Percentiles rank a stretch among this genome's conserved stretches.
phyloP scores from a whole-genome alignment of 1,140 invertebrate genomes.

The Chrysomallon squamiferum region DNA sequence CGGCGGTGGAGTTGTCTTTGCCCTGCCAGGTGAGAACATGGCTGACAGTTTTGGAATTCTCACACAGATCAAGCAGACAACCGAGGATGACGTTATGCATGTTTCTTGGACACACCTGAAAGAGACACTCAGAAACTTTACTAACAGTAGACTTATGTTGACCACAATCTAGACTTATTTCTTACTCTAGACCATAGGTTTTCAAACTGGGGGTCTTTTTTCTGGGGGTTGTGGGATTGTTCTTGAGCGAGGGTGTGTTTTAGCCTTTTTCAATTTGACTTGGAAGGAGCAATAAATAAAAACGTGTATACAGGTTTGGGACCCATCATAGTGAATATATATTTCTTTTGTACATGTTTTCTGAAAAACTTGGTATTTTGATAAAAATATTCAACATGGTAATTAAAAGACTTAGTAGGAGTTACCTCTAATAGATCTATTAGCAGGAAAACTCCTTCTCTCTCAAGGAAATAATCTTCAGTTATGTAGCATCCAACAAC shows the following conservation, averaged over 20 bases:
- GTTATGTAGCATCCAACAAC: slow-evolving; percentile 60
- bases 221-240: too few relatives aligned
- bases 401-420: too few relatives aligned
- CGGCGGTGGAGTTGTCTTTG: slow-evolving; percentile 48
- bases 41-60: slow-evolving; percentile 60
- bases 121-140: too few relatives aligned
- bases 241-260: too few relatives aligned
- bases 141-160: too few relatives aligned
- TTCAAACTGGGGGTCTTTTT: not conserved
- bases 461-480: slow-evolving; percentile 63
- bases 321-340: too few relatives aligned
- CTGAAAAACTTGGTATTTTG: too few relatives aligned
- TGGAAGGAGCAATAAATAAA: too few relatives aligned
- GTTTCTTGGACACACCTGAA: slow-evolving; percentile 59
- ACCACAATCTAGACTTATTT: not conserved
- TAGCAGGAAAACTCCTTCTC: slow-evolving; percentile 60
- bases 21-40: slow-evolving; percentile 62
- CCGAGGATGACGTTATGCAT: slow-evolving; percentile 63
- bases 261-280: too few relatives aligned
- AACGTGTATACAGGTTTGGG: too few relatives aligned
- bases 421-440: slow-evolving; percentile 59
- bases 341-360: too few relatives aligned
- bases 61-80: slow-evolving; percentile 61
- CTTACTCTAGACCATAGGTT: not conserved
- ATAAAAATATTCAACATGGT: too few relatives aligned